Evolutionary conservation across 2,113 vertebrate species (phyloP), one percentile per base, ranked within the genome.

Genomic region (Equus przewalskii): DNA sequence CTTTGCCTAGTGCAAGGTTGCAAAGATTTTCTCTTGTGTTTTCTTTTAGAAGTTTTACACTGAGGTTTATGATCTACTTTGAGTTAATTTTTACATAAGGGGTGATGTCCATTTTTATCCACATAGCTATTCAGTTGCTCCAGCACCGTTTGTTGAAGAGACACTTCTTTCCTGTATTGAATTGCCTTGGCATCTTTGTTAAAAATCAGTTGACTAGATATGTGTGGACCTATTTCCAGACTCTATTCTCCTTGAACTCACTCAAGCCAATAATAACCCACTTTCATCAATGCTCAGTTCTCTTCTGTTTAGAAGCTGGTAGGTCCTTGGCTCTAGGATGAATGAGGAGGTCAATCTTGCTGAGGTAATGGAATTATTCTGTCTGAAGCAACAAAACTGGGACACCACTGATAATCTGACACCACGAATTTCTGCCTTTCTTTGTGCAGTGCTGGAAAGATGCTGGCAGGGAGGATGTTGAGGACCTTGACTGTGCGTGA

Each of bases 41-140:
- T 94, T 83, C 30, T 72, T 54, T 64, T 62, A 80, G 21, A 67
- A 14, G 85, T 26, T 91, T 97, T n/a, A 81, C 54, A 54, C 10
- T 67, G 26, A 89, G 21, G 10, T 14, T 81, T 76, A 33, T 15
- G 22, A 33, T 44, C 21, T 64, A 79, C 60, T 70, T 78, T 72
- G 30, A 72, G 54, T 76, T 67, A 44, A 33, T 56, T 89, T 75
- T 46, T 65, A 10, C 30, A 5, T 18, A 67, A 86, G 7, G 1
- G 41, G 11, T 30, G 36, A 70, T 64, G 56, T 62, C 46, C n/a
- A 11, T 65, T 65, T 95, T 60, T 65, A 78, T 70, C 83, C 87
- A 67, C 36, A 72, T 26, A 69, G 75, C 49, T 87, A 41, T 36
- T 5, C 13, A 36, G 54, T 51, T 90, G 75, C 58, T 30, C 15